A percentile compares a stretch with the other conserved stretches of the same genome.
phyloP scores from a whole-genome alignment of 2,888 invertebrate genomes.

The Busseola fusca region DNA sequence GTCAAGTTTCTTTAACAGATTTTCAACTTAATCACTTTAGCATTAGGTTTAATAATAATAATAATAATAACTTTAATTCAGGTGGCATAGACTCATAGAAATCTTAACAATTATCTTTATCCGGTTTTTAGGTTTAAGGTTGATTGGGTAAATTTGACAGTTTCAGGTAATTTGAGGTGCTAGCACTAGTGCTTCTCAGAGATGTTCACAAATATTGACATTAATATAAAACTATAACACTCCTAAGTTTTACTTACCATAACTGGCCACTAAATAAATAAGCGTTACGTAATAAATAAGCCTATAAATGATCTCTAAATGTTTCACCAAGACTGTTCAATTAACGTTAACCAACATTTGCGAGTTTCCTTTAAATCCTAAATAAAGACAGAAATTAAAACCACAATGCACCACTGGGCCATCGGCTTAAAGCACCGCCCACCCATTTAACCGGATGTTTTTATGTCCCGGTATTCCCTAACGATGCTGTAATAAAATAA shows the following conservation, averaged over 20 bases:
- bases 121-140: too few relatives aligned
- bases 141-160: too few relatives aligned
- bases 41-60: too few relatives aligned
- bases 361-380: background rate
- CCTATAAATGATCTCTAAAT: background rate
- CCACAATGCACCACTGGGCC: slow-evolving; percentile 32
- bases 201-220: too few relatives aligned
- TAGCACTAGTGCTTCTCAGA: too few relatives aligned
- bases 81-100: too few relatives aligned
- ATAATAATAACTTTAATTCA: too few relatives aligned
- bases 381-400: slow-evolving; percentile 31
- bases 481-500: slow-evolving; percentile 54
- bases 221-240: background rate
- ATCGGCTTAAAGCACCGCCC: slow-evolving; percentile 29
- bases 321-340: background rate
- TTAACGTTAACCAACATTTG: slow-evolving; percentile 1
- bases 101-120: too few relatives aligned
- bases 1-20: too few relatives aligned
- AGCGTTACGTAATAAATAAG: too few relatives aligned
- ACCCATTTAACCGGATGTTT: slow-evolving; percentile 38
- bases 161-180: too few relatives aligned
- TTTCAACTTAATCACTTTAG: too few relatives aligned
- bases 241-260: background rate
- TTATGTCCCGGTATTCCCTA: slow-evolving; percentile 42
- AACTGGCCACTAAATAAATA: background rate